A percentile compares a stretch with the other conserved stretches of the same genome.
Evolutionary conservation across 1,140 invertebrate genomes (phyloP).

Genomic region (Brachionus angularis): DNA sequence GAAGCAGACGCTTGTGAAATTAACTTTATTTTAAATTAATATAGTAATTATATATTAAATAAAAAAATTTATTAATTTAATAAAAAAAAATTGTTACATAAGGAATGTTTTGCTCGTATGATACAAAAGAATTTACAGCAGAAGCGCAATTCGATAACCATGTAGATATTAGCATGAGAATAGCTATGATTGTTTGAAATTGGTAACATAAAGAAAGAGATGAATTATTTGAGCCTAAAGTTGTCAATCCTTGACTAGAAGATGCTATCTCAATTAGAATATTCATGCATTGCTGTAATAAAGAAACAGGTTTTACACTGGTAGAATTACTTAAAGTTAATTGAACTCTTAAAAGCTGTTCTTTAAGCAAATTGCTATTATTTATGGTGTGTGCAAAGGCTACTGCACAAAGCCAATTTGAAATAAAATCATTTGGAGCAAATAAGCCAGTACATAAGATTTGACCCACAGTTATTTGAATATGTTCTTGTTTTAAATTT

Average conservation of each 20-base stretch:
- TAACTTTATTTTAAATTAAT: conserved; percentile 47
- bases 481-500: conserved; percentile 47
- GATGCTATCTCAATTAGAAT: conserved; percentile 74
- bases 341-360: conserved; percentile 83
- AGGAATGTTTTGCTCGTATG: conserved; percentile 76
- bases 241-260: no score
- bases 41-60: no score
- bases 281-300: conserved; percentile 79
- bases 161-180: conserved; percentile 80
- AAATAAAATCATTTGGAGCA: conserved; percentile 74
- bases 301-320: conserved; percentile 74
- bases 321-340: conserved; percentile 71
- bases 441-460: conserved; percentile 90
- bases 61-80: neutral
- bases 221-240: neutral
- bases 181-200: conserved; percentile 80
- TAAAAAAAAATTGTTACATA: conserved; percentile 61
- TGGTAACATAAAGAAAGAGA: conserved; percentile 65
- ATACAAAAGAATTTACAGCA: conserved; percentile 77
- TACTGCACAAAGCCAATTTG: conserved; percentile 93
- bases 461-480: conserved; percentile 68
- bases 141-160: conserved; percentile 81
- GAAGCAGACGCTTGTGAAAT: conserved; percentile 58
- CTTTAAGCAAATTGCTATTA: conserved; percentile 80
- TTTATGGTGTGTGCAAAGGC: conserved; percentile 83